Evolutionary conservation across 1,140 invertebrate species (phyloP).

Genomic region (Danaus melanippus): DNA sequence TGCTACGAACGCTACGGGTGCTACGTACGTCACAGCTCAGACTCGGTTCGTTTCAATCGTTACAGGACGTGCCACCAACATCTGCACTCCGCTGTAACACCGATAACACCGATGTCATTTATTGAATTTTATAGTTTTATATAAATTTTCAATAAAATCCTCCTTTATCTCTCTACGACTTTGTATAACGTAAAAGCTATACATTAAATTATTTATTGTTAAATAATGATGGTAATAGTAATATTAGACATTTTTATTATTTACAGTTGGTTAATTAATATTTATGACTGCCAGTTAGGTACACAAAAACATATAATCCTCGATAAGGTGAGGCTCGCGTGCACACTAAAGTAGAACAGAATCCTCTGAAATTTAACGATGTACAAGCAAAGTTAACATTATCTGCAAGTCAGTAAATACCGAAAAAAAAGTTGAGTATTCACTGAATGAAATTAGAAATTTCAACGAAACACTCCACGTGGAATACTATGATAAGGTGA

Average conservation of each 20-base stretch:
- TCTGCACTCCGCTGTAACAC: conserved; percentile 44
- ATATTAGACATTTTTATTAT: no score
- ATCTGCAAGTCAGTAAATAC: conserved; percentile 15
- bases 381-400: no score
- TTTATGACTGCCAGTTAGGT: no score
- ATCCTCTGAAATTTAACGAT: no score
- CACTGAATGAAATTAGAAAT: conserved; percentile 55
- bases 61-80: conserved; percentile 59
- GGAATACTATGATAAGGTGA: conserved; percentile 66
- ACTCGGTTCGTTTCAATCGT: conserved; percentile 40
- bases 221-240: no score
- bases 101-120: conserved; percentile 34
- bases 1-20: conserved; percentile 19
- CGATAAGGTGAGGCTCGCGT: no score
- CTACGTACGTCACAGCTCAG: conserved; percentile 48
- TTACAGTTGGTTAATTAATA: no score
- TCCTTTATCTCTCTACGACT: no score
- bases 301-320: no score
- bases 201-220: no score
- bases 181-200: no score
- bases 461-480: conserved; percentile 65
- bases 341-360: no score
- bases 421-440: conserved; percentile 17
- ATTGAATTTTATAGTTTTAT: conserved; percentile 8
- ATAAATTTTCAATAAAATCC: background rate